Evolutionary conservation across 1,140 invertebrate species (phyloP), one percentile per base, ranked within the genome.

Genomic region (Drosophila pallidifrons): DNA sequence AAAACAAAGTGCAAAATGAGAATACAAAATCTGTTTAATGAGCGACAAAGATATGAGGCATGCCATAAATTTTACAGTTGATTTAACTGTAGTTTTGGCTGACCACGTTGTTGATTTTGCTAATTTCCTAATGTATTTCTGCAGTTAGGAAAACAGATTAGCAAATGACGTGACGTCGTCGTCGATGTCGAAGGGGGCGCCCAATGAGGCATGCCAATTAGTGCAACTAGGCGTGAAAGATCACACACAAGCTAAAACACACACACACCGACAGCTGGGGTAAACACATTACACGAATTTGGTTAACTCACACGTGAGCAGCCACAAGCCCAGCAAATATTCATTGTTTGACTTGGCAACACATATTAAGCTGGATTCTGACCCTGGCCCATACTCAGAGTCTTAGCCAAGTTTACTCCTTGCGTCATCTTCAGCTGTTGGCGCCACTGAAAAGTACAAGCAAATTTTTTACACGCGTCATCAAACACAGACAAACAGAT

Each of bases 11-110:
- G 80, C 49, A 77, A 81, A 88, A 78, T 83, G 74, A 70, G 78
- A 78, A 83, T 88, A 85, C 81, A 81, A 83, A 80, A 87, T 82
- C 76, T 51, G 61, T 83, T 79, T 80, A 88, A 88, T 77, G 81
- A 77, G 66, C 71, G 70, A 32, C 52, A 52, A 10, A 25, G 7
- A 65, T 6, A 13, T 28, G 11, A 30, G 45, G 64, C 58, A 67
- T 67, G 80, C 73, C 83, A 87, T 89, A 78, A 83, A 89, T 89
- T 89, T 89, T 66, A 83, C 70, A 75, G 80, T 73, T 88, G 83
- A 87, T 77, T 87, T 80, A 72, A 71, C 76, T 41, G 25, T 41
- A 73, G 25, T 43, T 74, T 75, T 25, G 20, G 72, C 70, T 76
- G 66, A 63, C 52, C 47, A 38, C 49, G 52, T 59, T 54, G 25